Conservation (phyloP, 2,888 invertebrate genomes). For the Tenthredo mesomela region DNA sequence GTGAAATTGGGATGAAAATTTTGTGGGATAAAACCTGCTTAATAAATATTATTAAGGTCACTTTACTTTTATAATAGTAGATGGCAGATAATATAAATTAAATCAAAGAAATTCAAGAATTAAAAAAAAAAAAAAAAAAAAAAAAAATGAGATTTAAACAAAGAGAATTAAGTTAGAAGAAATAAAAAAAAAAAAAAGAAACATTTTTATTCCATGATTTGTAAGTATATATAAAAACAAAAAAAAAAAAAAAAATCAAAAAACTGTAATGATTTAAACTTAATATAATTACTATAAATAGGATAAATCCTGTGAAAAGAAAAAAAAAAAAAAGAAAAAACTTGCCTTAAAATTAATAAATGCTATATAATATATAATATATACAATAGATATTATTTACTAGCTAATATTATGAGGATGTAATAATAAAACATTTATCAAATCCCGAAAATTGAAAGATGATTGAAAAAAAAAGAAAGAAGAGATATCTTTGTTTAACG, state of each 20-base stretch:
- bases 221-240: not conserved
- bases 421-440: not conserved
- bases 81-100: not conserved
- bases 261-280: conserved; percentile 32
- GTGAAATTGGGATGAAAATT: conserved; percentile 1
- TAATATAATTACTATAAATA: conserved; percentile 33
- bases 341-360: conserved; percentile 47
- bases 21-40: not conserved
- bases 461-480: not conserved
- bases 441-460: not conserved
- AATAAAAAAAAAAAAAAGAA: not conserved
- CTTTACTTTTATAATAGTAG: not conserved
- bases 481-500: not conserved
- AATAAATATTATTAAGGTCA: not conserved
- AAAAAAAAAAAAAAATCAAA: not conserved
- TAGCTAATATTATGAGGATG: conserved; percentile 14
- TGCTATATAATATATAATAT: conserved; percentile 31
- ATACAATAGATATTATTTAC: conserved; percentile 24
- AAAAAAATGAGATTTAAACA: not conserved
- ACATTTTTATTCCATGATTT: conserved; percentile 1
- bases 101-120: no score
- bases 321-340: not conserved
- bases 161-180: not conserved
- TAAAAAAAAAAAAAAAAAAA: not conserved
- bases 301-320: not conserved